Evolutionary conservation across 1,140 invertebrate species (phyloP).

Genomic region (Drosophila kohkoa): DNA sequence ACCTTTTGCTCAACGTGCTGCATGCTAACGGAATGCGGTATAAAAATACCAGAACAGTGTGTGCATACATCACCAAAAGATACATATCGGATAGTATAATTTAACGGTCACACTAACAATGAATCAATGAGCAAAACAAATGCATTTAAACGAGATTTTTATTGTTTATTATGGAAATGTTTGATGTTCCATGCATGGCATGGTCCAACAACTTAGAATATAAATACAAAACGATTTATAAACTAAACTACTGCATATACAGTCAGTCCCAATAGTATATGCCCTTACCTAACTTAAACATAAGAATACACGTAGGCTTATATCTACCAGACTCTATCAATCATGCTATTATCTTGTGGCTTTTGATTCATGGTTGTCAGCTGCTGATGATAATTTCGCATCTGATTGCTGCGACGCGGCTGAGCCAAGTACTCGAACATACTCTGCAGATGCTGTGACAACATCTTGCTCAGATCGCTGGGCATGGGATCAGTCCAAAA

Average conservation of each 20-base stretch:
- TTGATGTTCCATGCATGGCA: neutral
- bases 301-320: neutral
- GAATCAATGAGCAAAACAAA: neutral
- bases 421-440: conserved; percentile 99
- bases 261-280: conserved; percentile 25
- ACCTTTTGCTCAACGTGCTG: conserved; percentile 69
- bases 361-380: conserved; percentile 80
- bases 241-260: conserved; percentile 19
- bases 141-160: conserved; percentile 3
- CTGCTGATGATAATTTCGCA: conserved; percentile 89
- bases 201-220: neutral
- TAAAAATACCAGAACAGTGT: conserved; percentile 36
- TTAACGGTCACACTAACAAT: neutral
- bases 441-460: conserved; percentile 96
- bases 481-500: conserved; percentile 99
- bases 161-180: neutral
- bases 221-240: neutral
- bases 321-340: conserved; percentile 82
- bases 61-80: conserved; percentile 5
- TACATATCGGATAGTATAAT: neutral
- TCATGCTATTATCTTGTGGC: conserved; percentile 84
- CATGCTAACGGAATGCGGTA: conserved; percentile 3
- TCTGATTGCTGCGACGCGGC: conserved; percentile 89
- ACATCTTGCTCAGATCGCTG: conserved; percentile 95
- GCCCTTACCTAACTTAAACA: conserved; percentile 28